These are phyloP conservation scores for Callorhinus ursinus DNA, from an alignment of 2,113 vertebrate species.

Conservation along the genomic window DNA sequence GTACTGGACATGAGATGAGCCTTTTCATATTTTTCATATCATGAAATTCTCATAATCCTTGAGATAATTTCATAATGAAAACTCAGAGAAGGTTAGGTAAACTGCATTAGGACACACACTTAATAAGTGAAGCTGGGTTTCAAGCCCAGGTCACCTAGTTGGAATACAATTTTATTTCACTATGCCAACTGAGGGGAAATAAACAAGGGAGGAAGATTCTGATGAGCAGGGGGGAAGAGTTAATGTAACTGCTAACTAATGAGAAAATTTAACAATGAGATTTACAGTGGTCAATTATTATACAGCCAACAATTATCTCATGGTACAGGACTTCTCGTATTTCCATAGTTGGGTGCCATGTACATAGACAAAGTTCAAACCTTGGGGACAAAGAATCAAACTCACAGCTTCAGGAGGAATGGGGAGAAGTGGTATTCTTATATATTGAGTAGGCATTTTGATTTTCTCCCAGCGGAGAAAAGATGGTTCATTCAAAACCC, in stretches of 20 bases:
- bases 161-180: constrained; percentile 17
- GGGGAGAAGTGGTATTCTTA: background rate
- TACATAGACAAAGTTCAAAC: background rate
- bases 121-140: background rate
- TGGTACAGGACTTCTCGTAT: background rate
- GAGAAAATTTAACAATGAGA: background rate
- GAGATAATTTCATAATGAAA: background rate
- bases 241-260: background rate
- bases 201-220: background rate
- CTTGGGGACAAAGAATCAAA: background rate
- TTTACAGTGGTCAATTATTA: background rate
- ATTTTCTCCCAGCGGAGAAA: constrained; percentile 47
- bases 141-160: background rate
- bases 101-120: background rate
- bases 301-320: background rate
- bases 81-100: background rate
- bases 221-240: background rate
- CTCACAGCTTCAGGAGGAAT: background rate
- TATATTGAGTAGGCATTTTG: constrained; percentile 12
- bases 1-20: background rate
- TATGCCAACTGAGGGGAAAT: background rate
- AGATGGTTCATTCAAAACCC: constrained; percentile 38
- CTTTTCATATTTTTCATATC: background rate
- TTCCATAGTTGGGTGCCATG: background rate
- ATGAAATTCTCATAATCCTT: constrained; percentile 22